Evolutionary conservation across 2,888 invertebrate genomes (phyloP), one percentile per base, ranked within the genome.

Genomic region (Galeopsomyia nigrocyanea): DNA sequence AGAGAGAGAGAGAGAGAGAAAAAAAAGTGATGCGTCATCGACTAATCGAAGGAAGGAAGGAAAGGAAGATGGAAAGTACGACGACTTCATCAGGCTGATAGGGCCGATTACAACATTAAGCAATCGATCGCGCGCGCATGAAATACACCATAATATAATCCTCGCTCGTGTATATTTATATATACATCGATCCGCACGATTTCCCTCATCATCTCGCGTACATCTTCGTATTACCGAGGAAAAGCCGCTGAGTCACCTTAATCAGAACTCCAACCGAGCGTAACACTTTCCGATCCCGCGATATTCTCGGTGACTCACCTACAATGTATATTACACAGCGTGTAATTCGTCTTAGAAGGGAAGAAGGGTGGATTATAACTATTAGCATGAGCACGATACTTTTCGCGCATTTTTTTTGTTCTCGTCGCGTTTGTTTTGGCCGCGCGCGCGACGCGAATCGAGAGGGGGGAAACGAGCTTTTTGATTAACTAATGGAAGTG

Each of bases 221-320:
- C 10, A 10, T 39, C 39, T 13, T 39, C 13, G 39, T 10, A 39
- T 39, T 39, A 10, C 7, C 7, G 13, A 39, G 39, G 10, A 39
- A 39, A 46, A 60, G 26, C 17, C 64, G 72, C 72, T 68, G 72
- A 73, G 58, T 73, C 72, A 64, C 55, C 63, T 68, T 72, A 72
- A 72, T 72, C 72, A 68, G 49, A 72, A 50, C 47, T 55, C 22
- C 26, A 26, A 17, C 56, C 49, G 56, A 56, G 64, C 58, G 64
- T 46, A 31, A 51, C 31, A 55, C 49, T 60, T 47, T 50, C 47
- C 17, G 22, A 14, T 49, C 57, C 57, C 22, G 51, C 46, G 21
- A 69, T 65, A 65, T 71, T 50, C 51, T 39, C 26, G 26, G 26
- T 39, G 39, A 39, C 39, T 39, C 39, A 39, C 7, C 39, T 39